A percentile compares a stretch with the other conserved stretches of the same genome.
phyloP scores from a whole-genome alignment of 1,140 invertebrate genomes.

The Eumaeus atala region DNA sequence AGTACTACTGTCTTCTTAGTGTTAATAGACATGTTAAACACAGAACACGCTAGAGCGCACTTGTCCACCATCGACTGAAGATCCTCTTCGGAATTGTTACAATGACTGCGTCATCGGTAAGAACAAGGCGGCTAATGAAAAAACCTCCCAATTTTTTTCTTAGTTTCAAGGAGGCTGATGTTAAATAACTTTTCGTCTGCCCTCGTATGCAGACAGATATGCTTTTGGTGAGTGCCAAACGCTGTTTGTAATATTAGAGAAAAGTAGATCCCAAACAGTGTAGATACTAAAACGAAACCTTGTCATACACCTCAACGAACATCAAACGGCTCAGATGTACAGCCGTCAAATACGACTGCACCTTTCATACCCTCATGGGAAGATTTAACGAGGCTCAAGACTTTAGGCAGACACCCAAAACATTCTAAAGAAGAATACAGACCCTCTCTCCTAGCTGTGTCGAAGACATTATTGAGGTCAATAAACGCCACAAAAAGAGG shows the following conservation, averaged over 20 bases:
- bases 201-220: constrained; percentile 15
- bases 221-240: no score
- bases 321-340: no score
- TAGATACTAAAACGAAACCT: no score
- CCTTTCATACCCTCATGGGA: constrained; percentile 18
- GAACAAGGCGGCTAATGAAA: constrained; percentile 9
- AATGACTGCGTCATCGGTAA: constrained; percentile 13
- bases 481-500: constrained; percentile 14
- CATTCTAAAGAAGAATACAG: constrained; percentile 9
- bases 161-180: constrained; percentile 14
- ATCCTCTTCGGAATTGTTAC: background rate
- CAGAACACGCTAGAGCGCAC: no score
- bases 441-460: constrained; percentile 7
- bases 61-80: background rate
- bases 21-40: no score
- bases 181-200: constrained; percentile 16
- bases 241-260: no score
- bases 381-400: constrained; percentile 10
- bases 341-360: no score
- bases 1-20: no score
- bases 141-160: background rate
- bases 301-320: no score
- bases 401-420: constrained; percentile 18
- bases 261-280: no score
- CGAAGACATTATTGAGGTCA: constrained; percentile 13